Evolutionary conservation across 2,888 invertebrate genomes (phyloP).

Genomic region (Ormyrus pomaceus): DNA sequence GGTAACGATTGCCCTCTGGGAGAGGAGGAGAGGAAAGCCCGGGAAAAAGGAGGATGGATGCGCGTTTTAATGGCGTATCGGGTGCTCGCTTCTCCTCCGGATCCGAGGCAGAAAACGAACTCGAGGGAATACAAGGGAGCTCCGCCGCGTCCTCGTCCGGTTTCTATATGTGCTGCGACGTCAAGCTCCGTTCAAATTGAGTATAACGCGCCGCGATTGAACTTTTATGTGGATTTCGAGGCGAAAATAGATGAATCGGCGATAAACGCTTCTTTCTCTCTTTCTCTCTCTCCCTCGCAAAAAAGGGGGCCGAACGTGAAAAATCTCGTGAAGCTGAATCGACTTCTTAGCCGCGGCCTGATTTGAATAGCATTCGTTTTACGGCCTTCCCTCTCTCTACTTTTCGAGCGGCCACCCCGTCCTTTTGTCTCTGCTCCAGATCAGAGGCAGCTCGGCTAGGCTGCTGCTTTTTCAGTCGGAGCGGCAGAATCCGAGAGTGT

Average conservation of each 20-base stretch:
- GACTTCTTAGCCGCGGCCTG: conserved; percentile 17
- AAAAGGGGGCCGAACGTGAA: conserved; percentile 12
- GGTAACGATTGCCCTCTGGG: conserved; percentile 20
- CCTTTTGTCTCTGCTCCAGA: neutral
- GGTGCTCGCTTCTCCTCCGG: neutral
- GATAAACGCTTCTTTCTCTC: conserved; percentile 20
- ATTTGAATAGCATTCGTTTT: conserved; percentile 47
- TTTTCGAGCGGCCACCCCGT: neutral
- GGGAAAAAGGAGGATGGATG: neutral
- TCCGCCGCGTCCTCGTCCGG: neutral
- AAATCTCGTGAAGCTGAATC: conserved; percentile 35
- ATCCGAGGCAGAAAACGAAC: conserved; percentile 28
- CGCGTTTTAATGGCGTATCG: conserved; percentile 23
- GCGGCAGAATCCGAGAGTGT: neutral
- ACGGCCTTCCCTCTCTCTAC: neutral
- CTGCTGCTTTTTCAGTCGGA: neutral
- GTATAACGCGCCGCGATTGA: neutral
- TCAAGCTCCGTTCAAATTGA: neutral
- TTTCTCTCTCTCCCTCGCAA: neutral
- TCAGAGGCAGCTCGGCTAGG: neutral
- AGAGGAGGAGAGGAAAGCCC: neutral
- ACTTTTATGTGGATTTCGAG: neutral
- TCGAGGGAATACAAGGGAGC: conserved; percentile 26
- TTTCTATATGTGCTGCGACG: neutral
- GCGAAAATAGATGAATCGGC: conserved; percentile 14